phyloP scores from a whole-genome alignment of 2,888 invertebrate species.

The Chloroclystis v-ata region DNA sequence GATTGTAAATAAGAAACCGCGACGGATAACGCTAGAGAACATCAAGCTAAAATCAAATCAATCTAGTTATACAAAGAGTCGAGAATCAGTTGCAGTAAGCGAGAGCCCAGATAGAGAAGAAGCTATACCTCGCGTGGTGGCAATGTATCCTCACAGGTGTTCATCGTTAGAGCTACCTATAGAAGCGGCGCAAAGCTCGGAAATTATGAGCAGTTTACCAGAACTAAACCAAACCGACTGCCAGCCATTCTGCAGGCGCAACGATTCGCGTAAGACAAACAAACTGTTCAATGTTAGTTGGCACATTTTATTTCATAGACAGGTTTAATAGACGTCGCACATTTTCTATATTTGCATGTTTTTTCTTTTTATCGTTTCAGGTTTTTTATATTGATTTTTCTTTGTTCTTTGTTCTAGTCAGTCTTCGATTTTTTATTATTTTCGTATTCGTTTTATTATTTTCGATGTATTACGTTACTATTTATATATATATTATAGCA shows the following conservation, averaged over 20 bases:
- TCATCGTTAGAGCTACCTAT: conserved; percentile 24
- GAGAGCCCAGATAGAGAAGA: conserved; percentile 43
- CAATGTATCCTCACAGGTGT: conserved; percentile 32
- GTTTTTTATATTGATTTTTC: conserved; percentile 3
- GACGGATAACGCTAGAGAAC: conserved; percentile 67
- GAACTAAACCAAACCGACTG: conserved; percentile 14
- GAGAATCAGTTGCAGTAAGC: conserved; percentile 42
- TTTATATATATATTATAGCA: too few relatives aligned
- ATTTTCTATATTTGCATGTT: conserved; percentile 8
- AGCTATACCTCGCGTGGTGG: conserved; percentile 37
- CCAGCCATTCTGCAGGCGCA: conserved; percentile 14
- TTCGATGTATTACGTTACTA: neutral
- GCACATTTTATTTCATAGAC: conserved; percentile 5
- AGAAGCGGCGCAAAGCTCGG: conserved; percentile 17
- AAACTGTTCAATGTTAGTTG: conserved; percentile 12
- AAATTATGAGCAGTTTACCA: conserved; percentile 22
- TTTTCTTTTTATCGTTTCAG: conserved; percentile 7
- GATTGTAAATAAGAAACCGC: conserved; percentile 70
- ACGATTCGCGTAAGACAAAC: conserved; percentile 17
- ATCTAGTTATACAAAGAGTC: conserved; percentile 39
- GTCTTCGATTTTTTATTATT: conserved; percentile 7
- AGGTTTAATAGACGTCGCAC: conserved; percentile 5
- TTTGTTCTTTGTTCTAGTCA: too few relatives aligned
- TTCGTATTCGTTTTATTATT: neutral
- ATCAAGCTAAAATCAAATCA: conserved; percentile 54